Evolutionary conservation across 2,797 vertebrate genomes (phyloP), one percentile per base, ranked within the genome.

Genomic region (Lemur catta): DNA sequence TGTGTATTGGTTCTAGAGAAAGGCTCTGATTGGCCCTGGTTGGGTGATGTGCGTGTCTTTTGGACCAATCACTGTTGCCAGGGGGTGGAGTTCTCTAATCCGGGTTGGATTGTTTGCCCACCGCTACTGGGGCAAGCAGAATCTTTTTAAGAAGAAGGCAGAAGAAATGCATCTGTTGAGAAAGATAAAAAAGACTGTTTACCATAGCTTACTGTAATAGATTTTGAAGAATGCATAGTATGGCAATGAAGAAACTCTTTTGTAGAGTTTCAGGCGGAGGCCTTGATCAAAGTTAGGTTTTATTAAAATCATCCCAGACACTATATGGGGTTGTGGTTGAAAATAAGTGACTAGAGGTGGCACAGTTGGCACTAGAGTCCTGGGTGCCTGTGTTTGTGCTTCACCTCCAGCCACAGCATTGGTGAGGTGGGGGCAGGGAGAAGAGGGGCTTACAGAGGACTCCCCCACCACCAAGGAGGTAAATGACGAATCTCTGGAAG

Each of bases 231-330:
- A 38, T 59, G 67, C 79, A 38, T 63, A 67, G 13, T 48, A 26
- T 52, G 41, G 6, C 14, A 65, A 5, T 72, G 52, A 35, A 86
- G 57, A 43, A 71, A 75, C 33, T 91, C 82, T 92, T 92, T 72
- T 50, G 13, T 46, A 80, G 82, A 84, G 46, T 46, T 95, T 94
- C 65, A 72, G 94, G 69, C 69, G 71, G 65, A 18, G n/a, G 46
- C 41, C 85, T 78, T 91, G 72, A 59, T 65, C 67, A 85, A 81
- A 82, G 84, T 80, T 74, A n/a, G 75, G 30, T 84, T 95, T 95
- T 95, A 84, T 69, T 76, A 80, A 84, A 92, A 69, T 85, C 30
- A 81, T 80, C 43, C 11, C 18, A 50, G 82, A 26, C 28, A 35
- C 13, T 81, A 9, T 50, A 2, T 67, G 33, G 57, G 28, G 22